Base-by-base conservation (phyloP, 2,888 invertebrate species). In the Cyclophora albipunctata region DNA sequence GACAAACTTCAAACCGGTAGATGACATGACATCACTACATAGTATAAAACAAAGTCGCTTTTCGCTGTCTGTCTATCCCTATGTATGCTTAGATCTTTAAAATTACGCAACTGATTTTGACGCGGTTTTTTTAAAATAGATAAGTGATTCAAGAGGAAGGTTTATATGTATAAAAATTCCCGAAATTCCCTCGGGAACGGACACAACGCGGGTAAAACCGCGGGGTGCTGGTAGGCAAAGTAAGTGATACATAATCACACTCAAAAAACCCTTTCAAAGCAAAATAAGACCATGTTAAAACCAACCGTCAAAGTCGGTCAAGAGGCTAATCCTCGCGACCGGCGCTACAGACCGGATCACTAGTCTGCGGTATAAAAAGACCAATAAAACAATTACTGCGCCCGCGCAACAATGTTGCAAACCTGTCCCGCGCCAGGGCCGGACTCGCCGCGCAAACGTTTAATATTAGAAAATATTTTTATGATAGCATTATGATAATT, bases 361-460 rank as follows among this genome's bases (percentile, higher is more conserved):
- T 62, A 64, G 70, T 71, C 61, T 66, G 57, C 49, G 54, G 57
- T 50, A 60, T 64, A 76, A 80, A 80, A 78, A 75, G 5, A 75
- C 52, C 53, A 75, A 72, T 67, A 73, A 75, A 75, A 76, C 72
- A 74, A 75, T 75, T 73, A 71, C 59, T 59, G 58, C 62, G 59
- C 63, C 46, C 52, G 48, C 51, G 81, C 80, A 77, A 83, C 81
- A 75, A 62, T 65, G 78, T 83, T 83, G 81, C 80, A 64, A 81
- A 79, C 83, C 77, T 40, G 83, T 74, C 57, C 49, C 37, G 20
- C n/a, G 34, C 35, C 65, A 56, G 77, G 73, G 71, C 57, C 71
- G 78, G 34, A 78, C 69, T 77, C 53, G 48, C 7, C 20, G 4
- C 3, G n/a, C 7, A 42, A 42, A 4, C 4, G 7, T 42, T 42